Conservation (phyloP, 92 coral and sea anemone species). For the Montipora capitata region DNA sequence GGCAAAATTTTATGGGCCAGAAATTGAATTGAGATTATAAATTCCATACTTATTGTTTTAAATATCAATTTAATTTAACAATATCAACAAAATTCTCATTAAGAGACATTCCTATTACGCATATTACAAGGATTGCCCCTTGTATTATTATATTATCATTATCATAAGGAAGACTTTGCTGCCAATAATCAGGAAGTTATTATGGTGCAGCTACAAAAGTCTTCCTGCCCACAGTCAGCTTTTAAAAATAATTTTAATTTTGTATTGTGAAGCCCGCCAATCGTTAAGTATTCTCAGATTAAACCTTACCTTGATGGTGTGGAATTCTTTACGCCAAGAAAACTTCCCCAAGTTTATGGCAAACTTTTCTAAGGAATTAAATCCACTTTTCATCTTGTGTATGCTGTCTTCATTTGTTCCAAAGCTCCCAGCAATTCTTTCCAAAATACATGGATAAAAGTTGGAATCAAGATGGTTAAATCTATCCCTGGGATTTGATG, state of each 20-base stretch:
- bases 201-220: neutral
- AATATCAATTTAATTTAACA: too few species aligned
- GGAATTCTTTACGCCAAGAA: constrained; percentile 87
- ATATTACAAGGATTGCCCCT: too few species aligned
- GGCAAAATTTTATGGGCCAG: too few species aligned
- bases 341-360: constrained; percentile 73
- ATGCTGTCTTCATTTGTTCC: neutral
- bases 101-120: too few species aligned
- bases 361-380: constrained; percentile 75
- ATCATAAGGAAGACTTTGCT: too few species aligned
- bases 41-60: too few species aligned
- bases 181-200: too few species aligned
- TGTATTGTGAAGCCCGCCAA: neutral
- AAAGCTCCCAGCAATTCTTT: neutral
- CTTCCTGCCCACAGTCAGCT: neutral
- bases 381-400: constrained; percentile 52
- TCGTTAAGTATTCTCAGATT: neutral
- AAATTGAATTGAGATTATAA: too few species aligned
- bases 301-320: constrained; percentile 71
- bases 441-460: neutral
- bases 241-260: too few species aligned
- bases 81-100: too few species aligned
- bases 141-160: too few species aligned
- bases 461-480: neutral
- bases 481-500: neutral